Evolutionary conservation across 2,113 vertebrate genomes (phyloP).

Genomic region (Cinclus mexicanus): DNA sequence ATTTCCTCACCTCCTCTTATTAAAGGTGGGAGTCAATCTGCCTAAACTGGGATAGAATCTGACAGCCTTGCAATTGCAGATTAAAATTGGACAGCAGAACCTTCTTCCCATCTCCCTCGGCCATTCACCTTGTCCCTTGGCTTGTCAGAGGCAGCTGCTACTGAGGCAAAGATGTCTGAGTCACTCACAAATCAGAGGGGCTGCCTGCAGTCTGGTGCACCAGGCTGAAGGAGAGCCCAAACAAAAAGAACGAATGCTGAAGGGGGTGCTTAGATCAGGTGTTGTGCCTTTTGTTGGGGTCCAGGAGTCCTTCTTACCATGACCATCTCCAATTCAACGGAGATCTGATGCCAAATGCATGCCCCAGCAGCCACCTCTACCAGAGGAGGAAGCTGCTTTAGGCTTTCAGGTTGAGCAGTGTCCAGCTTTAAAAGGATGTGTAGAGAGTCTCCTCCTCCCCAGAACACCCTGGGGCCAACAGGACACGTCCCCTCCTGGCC

Average conservation of each 20-base stretch:
- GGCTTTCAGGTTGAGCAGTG: neutral
- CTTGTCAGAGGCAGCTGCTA: rapidly evolving
- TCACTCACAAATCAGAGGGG: rapidly evolving
- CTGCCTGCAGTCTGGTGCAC: neutral
- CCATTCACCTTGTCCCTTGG: neutral
- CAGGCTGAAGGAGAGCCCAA: neutral
- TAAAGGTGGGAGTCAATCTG: neutral
- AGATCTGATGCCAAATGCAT: neutral
- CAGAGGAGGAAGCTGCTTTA: neutral
- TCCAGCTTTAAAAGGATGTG: neutral
- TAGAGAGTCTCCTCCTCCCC: neutral
- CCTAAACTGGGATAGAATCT: neutral
- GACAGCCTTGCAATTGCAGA: neutral
- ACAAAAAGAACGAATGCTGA: neutral
- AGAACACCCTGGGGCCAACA: neutral
- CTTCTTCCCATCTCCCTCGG: neutral
- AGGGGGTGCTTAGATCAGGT: neutral
- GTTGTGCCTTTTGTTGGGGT: rapidly evolving
- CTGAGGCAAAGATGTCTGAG: neutral
- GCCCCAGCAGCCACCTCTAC: neutral
- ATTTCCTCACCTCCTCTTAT: neutral
- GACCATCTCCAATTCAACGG: rapidly evolving
- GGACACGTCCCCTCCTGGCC: neutral
- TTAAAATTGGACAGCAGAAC: neutral
- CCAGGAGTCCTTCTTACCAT: neutral